These are phyloP conservation scores for Biston stratarius DNA, from an alignment of 2,888 invertebrate genomes.

Conservation along the genomic window DNA sequence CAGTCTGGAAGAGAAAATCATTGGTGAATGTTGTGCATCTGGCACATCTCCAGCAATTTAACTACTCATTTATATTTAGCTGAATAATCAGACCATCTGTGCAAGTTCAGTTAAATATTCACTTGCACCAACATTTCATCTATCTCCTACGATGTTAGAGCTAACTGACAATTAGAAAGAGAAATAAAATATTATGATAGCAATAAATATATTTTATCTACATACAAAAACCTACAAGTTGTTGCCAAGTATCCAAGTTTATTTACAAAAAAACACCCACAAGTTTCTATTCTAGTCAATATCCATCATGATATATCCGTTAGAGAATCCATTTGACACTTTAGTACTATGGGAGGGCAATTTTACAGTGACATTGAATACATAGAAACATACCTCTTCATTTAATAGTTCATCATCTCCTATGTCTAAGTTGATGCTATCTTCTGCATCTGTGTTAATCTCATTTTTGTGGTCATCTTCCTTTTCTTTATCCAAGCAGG, in stretches of 20 bases:
- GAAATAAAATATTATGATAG: constrained; percentile 53
- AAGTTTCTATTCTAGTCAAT: constrained; percentile 61
- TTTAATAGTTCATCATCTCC: constrained; percentile 93
- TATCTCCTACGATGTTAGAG: constrained; percentile 51
- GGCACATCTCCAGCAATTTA: constrained; percentile 56
- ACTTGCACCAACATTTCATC: constrained; percentile 27
- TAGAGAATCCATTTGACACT: constrained; percentile 63
- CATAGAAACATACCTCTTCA: constrained; percentile 90
- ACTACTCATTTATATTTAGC: constrained; percentile 49
- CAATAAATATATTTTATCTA: constrained; percentile 48
- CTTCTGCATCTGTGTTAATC: constrained; percentile 90
- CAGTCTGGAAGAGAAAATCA: constrained; percentile 78
- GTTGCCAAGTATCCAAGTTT: constrained; percentile 14
- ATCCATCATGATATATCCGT: constrained; percentile 63
- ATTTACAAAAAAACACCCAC: constrained; percentile 19
- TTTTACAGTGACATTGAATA: constrained; percentile 77
- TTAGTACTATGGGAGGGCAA: constrained; percentile 62
- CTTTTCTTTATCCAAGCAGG: constrained; percentile 68
- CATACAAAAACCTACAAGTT: constrained; percentile 13
- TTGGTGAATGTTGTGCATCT: constrained; percentile 44
- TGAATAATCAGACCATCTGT: constrained; percentile 37
- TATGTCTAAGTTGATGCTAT: constrained; percentile 92
- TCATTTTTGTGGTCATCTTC: constrained; percentile 78
- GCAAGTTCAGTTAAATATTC: constrained; percentile 26
- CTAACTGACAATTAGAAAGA: constrained; percentile 55